Conservation (phyloP, 92 coral and sea anemone genomes). For the Chrysogorgia sp. region DNA sequence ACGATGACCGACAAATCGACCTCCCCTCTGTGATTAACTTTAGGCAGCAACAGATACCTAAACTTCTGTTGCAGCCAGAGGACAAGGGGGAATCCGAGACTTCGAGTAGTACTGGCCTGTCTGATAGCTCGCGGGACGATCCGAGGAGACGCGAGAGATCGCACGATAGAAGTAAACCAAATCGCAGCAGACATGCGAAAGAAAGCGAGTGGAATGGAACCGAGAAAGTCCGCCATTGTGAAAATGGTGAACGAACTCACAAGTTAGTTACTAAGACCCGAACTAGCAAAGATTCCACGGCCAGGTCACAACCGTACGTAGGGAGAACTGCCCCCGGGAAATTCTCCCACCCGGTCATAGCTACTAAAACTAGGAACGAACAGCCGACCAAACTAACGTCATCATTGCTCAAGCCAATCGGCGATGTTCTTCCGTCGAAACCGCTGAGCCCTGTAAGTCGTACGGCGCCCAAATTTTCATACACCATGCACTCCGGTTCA, state of each 20-base stretch:
- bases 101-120: background rate
- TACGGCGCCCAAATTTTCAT: conserved; percentile 16
- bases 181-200: background rate
- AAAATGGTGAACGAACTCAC: background rate
- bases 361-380: background rate
- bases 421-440: conserved; percentile 31
- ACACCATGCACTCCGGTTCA: conserved; percentile 23
- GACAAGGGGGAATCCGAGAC: background rate
- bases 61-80: background rate
- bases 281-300: background rate
- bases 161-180: background rate
- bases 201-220: background rate
- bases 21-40: conserved; percentile 76
- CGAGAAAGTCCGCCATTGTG: background rate
- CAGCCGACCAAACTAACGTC: conserved; percentile 10
- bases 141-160: background rate
- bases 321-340: background rate
- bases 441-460: conserved; percentile 37
- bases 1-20: conserved; percentile 75
- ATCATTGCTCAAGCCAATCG: conserved; percentile 21
- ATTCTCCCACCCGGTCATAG: conserved; percentile 4
- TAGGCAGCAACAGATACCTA: conserved; percentile 26
- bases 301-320: background rate
- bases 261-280: background rate
- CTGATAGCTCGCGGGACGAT: background rate